Percentiles rank a stretch among this genome's conserved stretches.
Conservation (phyloP, 2,113 vertebrate species). For the Micronycteris hirsuta region DNA sequence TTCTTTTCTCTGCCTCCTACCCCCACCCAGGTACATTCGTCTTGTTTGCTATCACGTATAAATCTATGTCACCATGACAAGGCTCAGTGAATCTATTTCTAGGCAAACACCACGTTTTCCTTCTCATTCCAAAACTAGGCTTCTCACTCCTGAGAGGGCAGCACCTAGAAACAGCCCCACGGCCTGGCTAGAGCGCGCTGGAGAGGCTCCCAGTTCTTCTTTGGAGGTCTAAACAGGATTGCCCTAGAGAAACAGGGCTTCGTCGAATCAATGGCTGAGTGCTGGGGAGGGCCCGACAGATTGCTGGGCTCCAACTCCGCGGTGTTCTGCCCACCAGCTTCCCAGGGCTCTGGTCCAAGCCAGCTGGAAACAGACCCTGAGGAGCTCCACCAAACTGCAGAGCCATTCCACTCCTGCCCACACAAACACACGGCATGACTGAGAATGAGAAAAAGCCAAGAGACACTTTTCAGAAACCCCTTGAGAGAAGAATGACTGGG, state of each 20-base stretch:
- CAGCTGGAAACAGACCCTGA: not conserved
- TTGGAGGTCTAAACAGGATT: constrained; percentile 37
- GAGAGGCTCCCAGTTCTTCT: constrained; percentile 48
- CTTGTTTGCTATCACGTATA: not conserved
- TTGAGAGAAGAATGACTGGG: not conserved
- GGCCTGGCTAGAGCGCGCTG: constrained; percentile 1
- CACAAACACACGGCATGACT: not conserved
- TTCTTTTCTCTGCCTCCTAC: not conserved
- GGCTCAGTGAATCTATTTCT: not conserved
- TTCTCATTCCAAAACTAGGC: not conserved
- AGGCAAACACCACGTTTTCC: not conserved
- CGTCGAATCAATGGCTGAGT: not conserved
- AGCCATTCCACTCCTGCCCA: constrained; percentile 1
- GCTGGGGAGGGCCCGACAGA: not conserved
- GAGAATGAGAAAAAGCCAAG: not conserved
- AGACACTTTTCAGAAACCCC: not conserved
- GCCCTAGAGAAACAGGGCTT: constrained; percentile 56
- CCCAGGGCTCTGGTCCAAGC: constrained; percentile 14
- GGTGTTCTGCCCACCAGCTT: not conserved
- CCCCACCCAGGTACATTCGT: not conserved
- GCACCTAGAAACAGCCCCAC: constrained; percentile 1
- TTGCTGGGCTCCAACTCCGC: not conserved
- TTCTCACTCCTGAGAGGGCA: not conserved
- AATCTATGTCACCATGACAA: not conserved
- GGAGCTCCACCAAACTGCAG: not conserved